A percentile compares a stretch with the other conserved stretches of the same genome.
Evolutionary conservation across 2,888 invertebrate species (phyloP).

Genomic region (Philhelius pedissequus): DNA sequence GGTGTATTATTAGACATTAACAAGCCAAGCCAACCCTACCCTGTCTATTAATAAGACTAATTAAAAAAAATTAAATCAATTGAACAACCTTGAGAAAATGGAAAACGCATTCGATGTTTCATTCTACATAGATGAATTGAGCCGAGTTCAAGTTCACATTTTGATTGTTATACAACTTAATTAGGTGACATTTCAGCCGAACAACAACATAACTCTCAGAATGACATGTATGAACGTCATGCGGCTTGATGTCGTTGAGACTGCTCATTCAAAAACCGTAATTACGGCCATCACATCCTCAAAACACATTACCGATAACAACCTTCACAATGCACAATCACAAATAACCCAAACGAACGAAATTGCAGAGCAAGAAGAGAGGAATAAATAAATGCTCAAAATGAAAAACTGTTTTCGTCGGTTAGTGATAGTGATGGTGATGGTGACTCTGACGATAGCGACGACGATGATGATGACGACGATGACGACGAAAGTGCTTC

Average conservation of each 20-base stretch:
- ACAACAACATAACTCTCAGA: constrained; percentile 20
- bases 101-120: background rate
- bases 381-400: constrained; percentile 12
- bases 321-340: background rate
- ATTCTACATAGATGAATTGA: background rate
- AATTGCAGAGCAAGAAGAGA: background rate
- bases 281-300: constrained; percentile 14
- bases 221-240: background rate
- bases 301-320: background rate
- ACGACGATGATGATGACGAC: background rate
- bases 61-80: constrained; percentile 1
- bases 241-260: constrained; percentile 9
- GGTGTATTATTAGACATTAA: background rate
- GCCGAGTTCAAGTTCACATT: constrained; percentile 44
- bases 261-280: constrained; percentile 25
- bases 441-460: background rate
- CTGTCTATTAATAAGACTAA: too few species aligned
- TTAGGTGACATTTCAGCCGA: constrained; percentile 28
- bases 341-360: background rate
- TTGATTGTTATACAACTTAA: constrained; percentile 26
- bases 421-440: background rate
- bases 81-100: constrained; percentile 21
- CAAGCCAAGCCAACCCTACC: background rate
- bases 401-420: constrained; percentile 1
- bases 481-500: background rate